Conservation (phyloP, 2,113 vertebrate species). For the Brachirus orientalis region DNA sequence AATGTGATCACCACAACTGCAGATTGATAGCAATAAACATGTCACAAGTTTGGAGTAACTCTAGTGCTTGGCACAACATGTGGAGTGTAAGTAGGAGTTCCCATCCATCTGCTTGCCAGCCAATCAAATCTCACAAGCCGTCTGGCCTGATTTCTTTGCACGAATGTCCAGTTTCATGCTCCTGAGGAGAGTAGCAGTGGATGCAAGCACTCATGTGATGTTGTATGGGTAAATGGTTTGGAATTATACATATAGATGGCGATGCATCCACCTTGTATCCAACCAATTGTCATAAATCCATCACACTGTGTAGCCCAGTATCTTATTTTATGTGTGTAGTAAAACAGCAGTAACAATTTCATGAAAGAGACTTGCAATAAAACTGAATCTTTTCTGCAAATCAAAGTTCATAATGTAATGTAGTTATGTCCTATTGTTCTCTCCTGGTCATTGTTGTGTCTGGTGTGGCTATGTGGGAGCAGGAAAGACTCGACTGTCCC, state of each 20-base stretch:
- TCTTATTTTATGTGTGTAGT: too few relatives aligned
- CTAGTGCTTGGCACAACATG: slow-evolving; percentile 44
- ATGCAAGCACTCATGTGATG: neutral
- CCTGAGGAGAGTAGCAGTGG: slow-evolving; percentile 10
- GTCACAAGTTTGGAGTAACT: slow-evolving; percentile 48
- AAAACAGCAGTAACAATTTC: too few relatives aligned
- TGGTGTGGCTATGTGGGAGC: slow-evolving; percentile 75
- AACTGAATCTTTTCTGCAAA: slow-evolving; percentile 14
- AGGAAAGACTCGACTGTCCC: slow-evolving; percentile 63
- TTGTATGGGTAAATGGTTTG: slow-evolving; percentile 10
- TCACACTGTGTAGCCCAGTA: too few relatives aligned
- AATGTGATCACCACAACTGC: slow-evolving; percentile 32
- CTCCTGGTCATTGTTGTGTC: slow-evolving; percentile 63
- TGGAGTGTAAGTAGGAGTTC: slow-evolving; percentile 69
- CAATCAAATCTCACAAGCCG: slow-evolving; percentile 58
- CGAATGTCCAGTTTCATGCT: slow-evolving; percentile 46
- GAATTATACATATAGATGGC: neutral
- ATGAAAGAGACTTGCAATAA: neutral
- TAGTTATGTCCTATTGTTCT: slow-evolving; percentile 32
- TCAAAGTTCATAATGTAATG: slow-evolving; percentile 32
- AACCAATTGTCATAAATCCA: too few relatives aligned
- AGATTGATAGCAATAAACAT: slow-evolving; percentile 57
- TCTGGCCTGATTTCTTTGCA: slow-evolving; percentile 68
- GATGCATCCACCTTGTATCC: neutral
- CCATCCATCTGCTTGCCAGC: slow-evolving; percentile 55